A percentile compares a stretch with the other conserved stretches of the same genome.
Conservation (phyloP, 1,140 invertebrate species). For the Helicoverpa zea region DNA sequence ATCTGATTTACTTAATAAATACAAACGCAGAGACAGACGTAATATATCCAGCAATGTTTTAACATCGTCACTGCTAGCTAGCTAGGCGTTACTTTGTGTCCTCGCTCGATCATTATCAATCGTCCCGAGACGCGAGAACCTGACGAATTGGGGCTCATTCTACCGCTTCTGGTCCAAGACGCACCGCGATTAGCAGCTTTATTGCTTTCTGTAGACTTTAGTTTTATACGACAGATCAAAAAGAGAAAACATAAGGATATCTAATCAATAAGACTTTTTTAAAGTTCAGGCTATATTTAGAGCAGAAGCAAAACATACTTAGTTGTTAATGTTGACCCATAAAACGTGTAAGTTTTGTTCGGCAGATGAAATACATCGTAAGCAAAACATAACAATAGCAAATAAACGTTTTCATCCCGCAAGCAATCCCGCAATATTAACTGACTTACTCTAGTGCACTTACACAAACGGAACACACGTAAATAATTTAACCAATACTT, state of each 20-base stretch:
- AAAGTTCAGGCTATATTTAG: too few species aligned
- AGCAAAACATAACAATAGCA: neutral
- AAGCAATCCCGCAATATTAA: neutral
- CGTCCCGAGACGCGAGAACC: constrained; percentile 44
- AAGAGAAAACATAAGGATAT: too few species aligned
- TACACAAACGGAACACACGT: neutral
- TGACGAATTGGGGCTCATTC: constrained; percentile 56
- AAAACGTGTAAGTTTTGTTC: too few species aligned
- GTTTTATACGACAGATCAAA: neutral
- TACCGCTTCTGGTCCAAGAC: constrained; percentile 7
- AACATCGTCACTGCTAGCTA: constrained; percentile 2
- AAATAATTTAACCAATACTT: constrained; percentile 13
- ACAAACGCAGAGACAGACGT: neutral
- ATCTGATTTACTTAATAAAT: neutral
- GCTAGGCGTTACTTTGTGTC: constrained; percentile 35
- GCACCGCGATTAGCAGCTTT: constrained; percentile 18
- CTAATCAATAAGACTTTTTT: too few species aligned
- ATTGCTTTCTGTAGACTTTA: constrained; percentile 5
- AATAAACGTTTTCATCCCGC: neutral
- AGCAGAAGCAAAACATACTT: too few species aligned
- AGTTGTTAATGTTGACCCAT: too few species aligned
- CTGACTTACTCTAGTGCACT: neutral
- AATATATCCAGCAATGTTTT: constrained; percentile 32
- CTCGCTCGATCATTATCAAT: constrained; percentile 62
- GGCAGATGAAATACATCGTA: too few species aligned